Evolutionary conservation across 1,140 invertebrate genomes (phyloP).

Genomic region (Paraescarpia echinospica): DNA sequence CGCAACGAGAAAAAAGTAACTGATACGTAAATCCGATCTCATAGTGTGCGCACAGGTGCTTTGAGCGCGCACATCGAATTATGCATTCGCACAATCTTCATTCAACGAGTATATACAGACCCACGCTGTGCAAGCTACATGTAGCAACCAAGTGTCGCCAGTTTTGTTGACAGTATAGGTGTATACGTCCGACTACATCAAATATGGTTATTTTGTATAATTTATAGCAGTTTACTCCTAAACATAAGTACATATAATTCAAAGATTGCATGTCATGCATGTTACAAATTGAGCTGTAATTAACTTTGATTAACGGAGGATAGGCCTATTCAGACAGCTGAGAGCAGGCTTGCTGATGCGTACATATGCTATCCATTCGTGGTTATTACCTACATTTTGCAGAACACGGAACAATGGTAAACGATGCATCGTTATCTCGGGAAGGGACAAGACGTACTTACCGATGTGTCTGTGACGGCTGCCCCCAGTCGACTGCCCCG

Average conservation of each 20-base stretch:
- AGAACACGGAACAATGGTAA: not conserved
- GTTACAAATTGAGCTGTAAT: not conserved
- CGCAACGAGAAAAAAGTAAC: not conserved
- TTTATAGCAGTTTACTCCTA: not conserved
- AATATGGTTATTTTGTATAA: not conserved
- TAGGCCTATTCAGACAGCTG: not conserved
- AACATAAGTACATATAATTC: not conserved
- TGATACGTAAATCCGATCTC: not conserved
- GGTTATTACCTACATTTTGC: not conserved
- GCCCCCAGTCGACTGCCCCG: not conserved
- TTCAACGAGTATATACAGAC: not conserved
- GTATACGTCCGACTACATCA: not conserved
- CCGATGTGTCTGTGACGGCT: not conserved
- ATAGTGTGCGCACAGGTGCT: not conserved
- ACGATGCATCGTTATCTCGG: not conserved
- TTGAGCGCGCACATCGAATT: not conserved
- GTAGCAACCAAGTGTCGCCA: not conserved
- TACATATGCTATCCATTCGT: not conserved
- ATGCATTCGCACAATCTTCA: not conserved
- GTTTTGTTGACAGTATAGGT: not conserved
- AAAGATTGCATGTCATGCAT: not conserved
- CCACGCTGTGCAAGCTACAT: not conserved
- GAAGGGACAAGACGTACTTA: not conserved
- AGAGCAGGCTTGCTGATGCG: not conserved
- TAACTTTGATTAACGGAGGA: not conserved